These are phyloP conservation scores for Epizoanthus scotinus DNA, from an alignment of 92 coral and sea anemone species.

Conservation along the genomic window DNA sequence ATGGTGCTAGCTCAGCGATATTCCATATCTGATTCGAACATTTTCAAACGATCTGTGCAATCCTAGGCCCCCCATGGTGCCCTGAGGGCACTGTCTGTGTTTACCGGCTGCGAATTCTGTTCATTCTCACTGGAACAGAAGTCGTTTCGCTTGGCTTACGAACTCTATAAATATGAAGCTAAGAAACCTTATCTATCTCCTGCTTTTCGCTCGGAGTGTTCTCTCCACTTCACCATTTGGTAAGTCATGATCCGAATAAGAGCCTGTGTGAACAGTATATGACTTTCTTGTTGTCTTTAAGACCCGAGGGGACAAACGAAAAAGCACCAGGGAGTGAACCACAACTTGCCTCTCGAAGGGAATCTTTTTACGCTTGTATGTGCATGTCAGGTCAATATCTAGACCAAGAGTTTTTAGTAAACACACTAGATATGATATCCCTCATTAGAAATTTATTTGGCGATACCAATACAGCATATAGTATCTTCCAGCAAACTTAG, in stretches of 20 bases:
- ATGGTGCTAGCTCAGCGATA: slow-evolving; percentile 2
- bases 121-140: slow-evolving; percentile 10
- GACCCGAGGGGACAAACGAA: background rate
- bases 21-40: slow-evolving; percentile 14
- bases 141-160: slow-evolving; percentile 16
- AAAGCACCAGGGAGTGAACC: background rate
- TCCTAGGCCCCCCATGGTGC: slow-evolving; percentile 3
- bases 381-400: no score
- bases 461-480: no score
- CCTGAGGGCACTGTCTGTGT: slow-evolving; percentile 17
- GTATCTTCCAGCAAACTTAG: no score
- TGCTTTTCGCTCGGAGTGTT: slow-evolving; percentile 20
- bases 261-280: no score
- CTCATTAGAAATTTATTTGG: no score
- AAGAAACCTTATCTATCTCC: slow-evolving; percentile 9
- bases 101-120: background rate
- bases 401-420: no score
- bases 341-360: no score
- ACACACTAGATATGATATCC: no score
- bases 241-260: background rate
- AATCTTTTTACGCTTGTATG: no score
- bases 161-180: slow-evolving; percentile 16
- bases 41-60: background rate
- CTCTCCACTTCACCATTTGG: background rate
- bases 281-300: background rate